These are phyloP conservation scores for Pomacea canaliculata DNA, from an alignment of 2,888 invertebrate species.

Conservation along the genomic window DNA sequence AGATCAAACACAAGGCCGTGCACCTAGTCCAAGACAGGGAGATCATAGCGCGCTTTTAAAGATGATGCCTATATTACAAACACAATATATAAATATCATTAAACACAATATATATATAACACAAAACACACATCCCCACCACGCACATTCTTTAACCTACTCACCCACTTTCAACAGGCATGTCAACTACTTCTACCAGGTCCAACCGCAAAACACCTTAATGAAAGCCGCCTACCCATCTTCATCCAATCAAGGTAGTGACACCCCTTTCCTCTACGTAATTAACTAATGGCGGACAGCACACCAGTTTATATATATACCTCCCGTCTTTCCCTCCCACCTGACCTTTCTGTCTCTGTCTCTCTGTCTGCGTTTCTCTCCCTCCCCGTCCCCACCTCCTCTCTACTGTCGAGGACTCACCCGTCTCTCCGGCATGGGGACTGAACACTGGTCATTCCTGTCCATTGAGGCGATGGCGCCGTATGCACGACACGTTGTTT, in stretches of 20 bases:
- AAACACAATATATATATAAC: too few species aligned
- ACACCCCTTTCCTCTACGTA: too few species aligned
- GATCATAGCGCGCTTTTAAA: constrained; percentile 13
- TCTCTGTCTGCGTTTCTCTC: constrained; percentile 1
- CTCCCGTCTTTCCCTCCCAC: background rate
- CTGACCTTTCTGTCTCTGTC: background rate
- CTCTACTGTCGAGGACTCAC: background rate
- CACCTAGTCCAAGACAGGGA: constrained; percentile 31
- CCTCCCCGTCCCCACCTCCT: background rate
- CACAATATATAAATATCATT: too few species aligned
- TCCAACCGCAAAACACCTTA: too few species aligned
- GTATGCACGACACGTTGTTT: constrained; percentile 59
- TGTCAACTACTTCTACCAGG: too few species aligned
- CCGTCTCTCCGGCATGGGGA: constrained; percentile 43
- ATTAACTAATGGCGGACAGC: too few species aligned
- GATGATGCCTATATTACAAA: too few species aligned
- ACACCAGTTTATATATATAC: background rate
- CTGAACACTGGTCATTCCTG: constrained; percentile 45
- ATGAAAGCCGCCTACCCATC: too few species aligned
- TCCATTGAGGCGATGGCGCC: constrained; percentile 64
- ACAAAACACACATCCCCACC: too few species aligned
- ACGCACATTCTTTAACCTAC: too few species aligned
- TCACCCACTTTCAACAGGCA: too few species aligned
- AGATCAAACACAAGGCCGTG: constrained; percentile 63
- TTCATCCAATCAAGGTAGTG: too few species aligned